Percentiles rank a stretch among this genome's conserved stretches.
Evolutionary conservation across 2,888 invertebrate species (phyloP).

Genomic region (Camponotus fellah): DNA sequence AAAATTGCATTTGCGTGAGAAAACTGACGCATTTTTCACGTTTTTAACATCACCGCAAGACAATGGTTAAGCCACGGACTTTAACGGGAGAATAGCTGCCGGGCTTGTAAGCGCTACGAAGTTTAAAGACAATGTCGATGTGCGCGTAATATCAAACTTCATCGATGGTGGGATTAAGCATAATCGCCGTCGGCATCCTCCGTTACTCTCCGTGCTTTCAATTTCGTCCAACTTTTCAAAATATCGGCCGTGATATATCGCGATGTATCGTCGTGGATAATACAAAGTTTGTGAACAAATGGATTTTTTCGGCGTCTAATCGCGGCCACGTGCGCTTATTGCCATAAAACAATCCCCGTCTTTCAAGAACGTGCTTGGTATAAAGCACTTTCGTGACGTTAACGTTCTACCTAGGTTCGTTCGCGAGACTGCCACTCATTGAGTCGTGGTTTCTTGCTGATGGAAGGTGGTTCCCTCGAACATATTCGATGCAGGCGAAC

Average conservation of each 20-base stretch:
- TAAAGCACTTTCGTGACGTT: constrained; percentile 45
- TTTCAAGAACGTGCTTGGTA: constrained; percentile 40
- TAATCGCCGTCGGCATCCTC: constrained; percentile 42
- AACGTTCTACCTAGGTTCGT: background rate
- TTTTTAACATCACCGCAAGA: constrained; percentile 42
- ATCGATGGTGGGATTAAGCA: constrained; percentile 49
- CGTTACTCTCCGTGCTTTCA: constrained; percentile 28
- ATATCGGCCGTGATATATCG: constrained; percentile 19
- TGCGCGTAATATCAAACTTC: constrained; percentile 57
- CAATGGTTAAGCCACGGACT: constrained; percentile 49
- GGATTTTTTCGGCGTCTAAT: constrained; percentile 20
- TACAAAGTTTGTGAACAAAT: constrained; percentile 37
- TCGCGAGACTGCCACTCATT: constrained; percentile 21
- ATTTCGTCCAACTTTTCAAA: constrained; percentile 47
- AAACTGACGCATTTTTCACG: constrained; percentile 15
- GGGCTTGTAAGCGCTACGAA: constrained; percentile 33
- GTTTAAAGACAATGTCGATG: constrained; percentile 47
- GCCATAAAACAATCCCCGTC: constrained; percentile 40
- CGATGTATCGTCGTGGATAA: constrained; percentile 28
- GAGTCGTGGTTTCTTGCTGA: constrained; percentile 10
- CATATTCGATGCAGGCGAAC: constrained; percentile 5
- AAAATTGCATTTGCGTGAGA: constrained; percentile 8
- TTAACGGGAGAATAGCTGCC: constrained; percentile 49
- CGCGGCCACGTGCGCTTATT: constrained; percentile 27
- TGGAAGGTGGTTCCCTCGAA: background rate